Percentiles rank a stretch among this genome's conserved stretches.
These are phyloP conservation scores for Otolemur garnettii DNA, from an alignment of 2,113 vertebrate species.

Conservation along the genomic window DNA sequence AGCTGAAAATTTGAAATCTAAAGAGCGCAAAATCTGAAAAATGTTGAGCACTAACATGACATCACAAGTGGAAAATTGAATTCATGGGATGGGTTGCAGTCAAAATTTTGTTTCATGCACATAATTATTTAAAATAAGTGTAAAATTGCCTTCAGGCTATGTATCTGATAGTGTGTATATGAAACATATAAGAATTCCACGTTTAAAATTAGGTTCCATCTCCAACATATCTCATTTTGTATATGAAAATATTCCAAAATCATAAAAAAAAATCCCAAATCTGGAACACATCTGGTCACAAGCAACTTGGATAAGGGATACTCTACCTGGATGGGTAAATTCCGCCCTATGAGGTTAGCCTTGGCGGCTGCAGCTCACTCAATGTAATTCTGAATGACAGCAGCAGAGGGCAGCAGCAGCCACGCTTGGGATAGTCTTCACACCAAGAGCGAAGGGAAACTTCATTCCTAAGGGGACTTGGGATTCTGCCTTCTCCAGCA, in stretches of 20 bases:
- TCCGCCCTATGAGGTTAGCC: accelerated
- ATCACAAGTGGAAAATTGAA: not conserved
- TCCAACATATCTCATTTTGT: not conserved
- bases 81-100: not conserved
- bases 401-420: conserved; percentile 84
- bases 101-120: not conserved
- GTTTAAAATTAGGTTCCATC: not conserved
- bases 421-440: not conserved
- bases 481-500: not conserved
- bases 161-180: not conserved
- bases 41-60: not conserved
- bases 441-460: accelerated
- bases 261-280: not conserved
- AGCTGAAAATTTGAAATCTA: not conserved
- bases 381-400: conserved; percentile 29
- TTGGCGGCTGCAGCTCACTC: not conserved
- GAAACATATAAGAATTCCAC: not conserved
- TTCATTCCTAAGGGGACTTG: not conserved
- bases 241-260: not conserved
- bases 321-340: not conserved
- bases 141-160: not conserved
- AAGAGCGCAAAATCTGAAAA: not conserved
- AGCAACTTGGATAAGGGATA: not conserved
- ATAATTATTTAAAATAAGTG: not conserved
- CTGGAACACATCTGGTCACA: not conserved